Percentiles rank a stretch among this genome's conserved stretches.
phyloP scores from a whole-genome alignment of 2,888 invertebrate species.

The Patella caerulea region DNA sequence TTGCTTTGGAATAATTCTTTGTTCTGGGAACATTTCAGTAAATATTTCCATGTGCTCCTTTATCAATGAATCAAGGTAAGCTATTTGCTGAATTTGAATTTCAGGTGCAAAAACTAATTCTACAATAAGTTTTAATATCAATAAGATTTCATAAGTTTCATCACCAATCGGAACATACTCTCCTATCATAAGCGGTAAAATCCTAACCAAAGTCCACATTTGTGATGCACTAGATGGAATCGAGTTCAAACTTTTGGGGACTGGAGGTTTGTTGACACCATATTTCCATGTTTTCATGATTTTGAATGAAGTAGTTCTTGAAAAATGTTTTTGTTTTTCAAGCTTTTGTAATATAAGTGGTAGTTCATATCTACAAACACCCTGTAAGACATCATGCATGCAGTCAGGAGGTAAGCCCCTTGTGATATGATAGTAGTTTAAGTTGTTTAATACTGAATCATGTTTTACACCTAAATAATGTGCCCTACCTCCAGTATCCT shows the following conservation, averaged over 20 bases:
- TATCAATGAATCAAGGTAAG: slow-evolving; percentile 12
- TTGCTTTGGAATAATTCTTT: slow-evolving; percentile 26
- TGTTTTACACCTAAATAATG: slow-evolving; percentile 11
- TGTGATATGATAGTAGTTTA: slow-evolving; percentile 11
- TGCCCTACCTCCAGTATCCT: not conserved
- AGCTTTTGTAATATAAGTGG: slow-evolving; percentile 9
- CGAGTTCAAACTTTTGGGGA: not conserved
- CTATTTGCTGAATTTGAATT: not conserved
- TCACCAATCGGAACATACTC: slow-evolving; percentile 11
- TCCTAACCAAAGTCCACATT: slow-evolving; percentile 22
- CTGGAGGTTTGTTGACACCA: slow-evolving; percentile 8
- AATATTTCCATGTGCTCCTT: slow-evolving; percentile 13
- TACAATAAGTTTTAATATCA: slow-evolving; percentile 17
- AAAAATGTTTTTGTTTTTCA: slow-evolving; percentile 15
- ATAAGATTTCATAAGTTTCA: slow-evolving; percentile 11
- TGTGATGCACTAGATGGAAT: slow-evolving; percentile 13
- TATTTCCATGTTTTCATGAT: slow-evolving; percentile 13
- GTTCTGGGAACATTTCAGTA: slow-evolving; percentile 17
- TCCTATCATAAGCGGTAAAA: slow-evolving; percentile 19
- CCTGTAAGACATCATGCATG: slow-evolving; percentile 26
- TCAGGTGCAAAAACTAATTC: slow-evolving; percentile 21
- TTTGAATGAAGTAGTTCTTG: not conserved
- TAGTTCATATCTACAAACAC: slow-evolving; percentile 13
- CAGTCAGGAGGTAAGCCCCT: slow-evolving; percentile 15
- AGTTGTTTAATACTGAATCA: slow-evolving; percentile 11